Conservation (phyloP, 2,797 vertebrate genomes). For the Microcaecilia unicolor region DNA sequence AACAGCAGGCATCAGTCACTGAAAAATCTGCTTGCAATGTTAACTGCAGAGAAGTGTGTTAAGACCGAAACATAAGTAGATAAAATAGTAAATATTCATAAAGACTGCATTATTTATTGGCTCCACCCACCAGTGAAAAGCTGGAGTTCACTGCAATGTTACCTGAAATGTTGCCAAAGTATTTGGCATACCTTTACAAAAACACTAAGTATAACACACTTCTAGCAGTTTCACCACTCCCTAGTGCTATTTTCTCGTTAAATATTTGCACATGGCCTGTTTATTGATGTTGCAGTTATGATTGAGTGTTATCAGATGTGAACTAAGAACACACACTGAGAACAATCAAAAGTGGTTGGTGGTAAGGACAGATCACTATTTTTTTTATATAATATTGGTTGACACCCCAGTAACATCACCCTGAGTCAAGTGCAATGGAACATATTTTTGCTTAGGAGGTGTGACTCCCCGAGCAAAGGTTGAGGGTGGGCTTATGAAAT, state of each 20-base stretch:
- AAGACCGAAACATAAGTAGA: background rate
- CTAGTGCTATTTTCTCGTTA: conserved; percentile 32
- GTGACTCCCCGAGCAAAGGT: too few species aligned
- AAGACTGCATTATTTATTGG: conserved; percentile 19
- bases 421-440: too few species aligned
- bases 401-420: too few species aligned
- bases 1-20: background rate
- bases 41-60: background rate
- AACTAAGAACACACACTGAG: too few species aligned
- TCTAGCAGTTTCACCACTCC: conserved; percentile 43
- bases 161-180: conserved; percentile 28
- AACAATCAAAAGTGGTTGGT: too few species aligned
- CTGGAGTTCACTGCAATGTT: conserved; percentile 27
- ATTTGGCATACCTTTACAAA: conserved; percentile 14
- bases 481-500: too few species aligned
- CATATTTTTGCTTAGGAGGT: too few species aligned
- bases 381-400: too few species aligned
- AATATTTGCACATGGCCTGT: conserved; percentile 40
- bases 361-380: too few species aligned
- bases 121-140: too few species aligned
- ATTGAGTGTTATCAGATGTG: too few species aligned
- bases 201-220: conserved; percentile 7
- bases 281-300: conserved; percentile 6
- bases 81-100: conserved; percentile 16
- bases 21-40: background rate